phyloP scores from a whole-genome alignment of 2,113 vertebrate genomes.

The Oxyura jamaicensis region DNA sequence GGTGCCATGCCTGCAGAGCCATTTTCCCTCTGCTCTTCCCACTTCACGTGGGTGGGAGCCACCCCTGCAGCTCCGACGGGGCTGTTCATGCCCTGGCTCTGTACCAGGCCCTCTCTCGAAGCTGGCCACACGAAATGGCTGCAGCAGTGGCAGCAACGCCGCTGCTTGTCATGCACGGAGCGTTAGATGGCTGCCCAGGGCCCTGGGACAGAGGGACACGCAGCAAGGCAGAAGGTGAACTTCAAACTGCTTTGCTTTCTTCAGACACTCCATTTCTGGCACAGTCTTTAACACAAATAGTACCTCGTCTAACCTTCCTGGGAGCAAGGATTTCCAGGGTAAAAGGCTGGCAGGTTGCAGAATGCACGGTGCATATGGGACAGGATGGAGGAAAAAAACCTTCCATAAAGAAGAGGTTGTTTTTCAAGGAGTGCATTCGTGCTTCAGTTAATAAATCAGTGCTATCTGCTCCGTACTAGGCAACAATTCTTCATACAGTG shows the following conservation, averaged over 20 bases:
- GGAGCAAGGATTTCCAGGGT: not conserved
- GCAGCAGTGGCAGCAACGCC: not conserved
- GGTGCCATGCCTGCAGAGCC: not conserved
- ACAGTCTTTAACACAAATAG: not conserved
- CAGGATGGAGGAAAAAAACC: not conserved
- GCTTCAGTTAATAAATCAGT: not conserved
- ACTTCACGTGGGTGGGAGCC: not conserved
- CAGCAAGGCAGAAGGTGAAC: not conserved
- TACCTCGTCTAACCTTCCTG: not conserved
- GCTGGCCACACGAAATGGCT: not conserved
- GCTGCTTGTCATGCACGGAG: not conserved
- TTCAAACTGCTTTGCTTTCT: not conserved
- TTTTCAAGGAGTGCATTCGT: not conserved
- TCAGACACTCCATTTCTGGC: not conserved
- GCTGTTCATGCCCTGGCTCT: not conserved
- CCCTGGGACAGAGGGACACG: not conserved
- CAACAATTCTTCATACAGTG: not conserved
- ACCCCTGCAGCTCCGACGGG: rapidly evolving
- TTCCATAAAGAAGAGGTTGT: not conserved
- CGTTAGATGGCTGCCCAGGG: not conserved
- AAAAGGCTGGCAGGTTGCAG: not conserved
- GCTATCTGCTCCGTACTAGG: not conserved
- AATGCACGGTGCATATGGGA: rapidly evolving
- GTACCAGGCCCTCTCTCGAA: not conserved
- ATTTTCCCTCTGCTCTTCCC: not conserved